Conservation (phyloP, 2,797 vertebrate species). For the Hyperoplus immaculatus region DNA sequence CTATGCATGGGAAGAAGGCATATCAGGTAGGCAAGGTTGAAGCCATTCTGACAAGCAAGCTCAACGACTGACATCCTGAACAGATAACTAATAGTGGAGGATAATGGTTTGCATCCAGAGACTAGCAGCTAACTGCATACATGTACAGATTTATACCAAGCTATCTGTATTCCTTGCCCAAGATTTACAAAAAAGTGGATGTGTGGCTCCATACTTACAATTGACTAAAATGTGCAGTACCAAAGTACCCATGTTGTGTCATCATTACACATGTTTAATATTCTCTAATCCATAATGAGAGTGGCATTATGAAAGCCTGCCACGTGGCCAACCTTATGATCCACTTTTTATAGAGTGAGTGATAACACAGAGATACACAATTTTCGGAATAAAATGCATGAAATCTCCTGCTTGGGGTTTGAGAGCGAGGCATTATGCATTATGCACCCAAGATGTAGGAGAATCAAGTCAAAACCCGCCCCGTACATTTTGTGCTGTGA, state of each 20-base stretch:
- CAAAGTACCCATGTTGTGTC: neutral
- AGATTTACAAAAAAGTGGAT: conserved; percentile 13
- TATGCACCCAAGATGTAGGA: neutral
- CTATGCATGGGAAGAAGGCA: conserved; percentile 17
- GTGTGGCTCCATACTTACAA: conserved; percentile 1
- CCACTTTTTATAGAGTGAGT: neutral
- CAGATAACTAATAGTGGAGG: conserved; percentile 28
- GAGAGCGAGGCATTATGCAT: neutral
- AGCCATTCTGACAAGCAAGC: conserved; percentile 29
- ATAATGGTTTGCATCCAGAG: conserved; percentile 22
- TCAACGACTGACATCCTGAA: conserved; percentile 24
- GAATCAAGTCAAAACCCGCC: neutral
- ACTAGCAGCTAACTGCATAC: conserved; percentile 5
- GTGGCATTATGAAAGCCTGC: neutral
- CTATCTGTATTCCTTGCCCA: neutral
- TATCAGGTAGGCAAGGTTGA: conserved; percentile 21
- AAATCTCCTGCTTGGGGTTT: neutral
- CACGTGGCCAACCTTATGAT: conserved; percentile 7
- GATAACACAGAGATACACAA: neutral
- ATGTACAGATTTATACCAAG: conserved; percentile 24
- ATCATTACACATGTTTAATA: neutral
- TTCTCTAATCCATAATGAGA: conserved; percentile 4
- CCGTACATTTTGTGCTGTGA: neutral
- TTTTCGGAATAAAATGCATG: neutral
- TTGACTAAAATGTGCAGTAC: neutral